phyloP scores from a whole-genome alignment of 2,888 invertebrate species.

The Pandemis corylana region DNA sequence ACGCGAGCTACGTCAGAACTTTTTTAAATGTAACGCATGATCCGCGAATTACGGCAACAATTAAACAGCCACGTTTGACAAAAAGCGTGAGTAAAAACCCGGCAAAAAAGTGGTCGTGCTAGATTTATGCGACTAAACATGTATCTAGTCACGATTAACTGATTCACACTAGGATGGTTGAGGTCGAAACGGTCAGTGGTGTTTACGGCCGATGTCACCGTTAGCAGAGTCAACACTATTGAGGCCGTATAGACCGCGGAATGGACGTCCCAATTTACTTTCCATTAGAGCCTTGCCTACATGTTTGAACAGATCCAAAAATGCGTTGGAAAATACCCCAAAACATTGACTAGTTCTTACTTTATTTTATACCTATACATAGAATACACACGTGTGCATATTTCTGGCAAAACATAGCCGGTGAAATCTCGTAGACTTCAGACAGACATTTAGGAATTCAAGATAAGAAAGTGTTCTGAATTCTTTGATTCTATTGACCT shows the following conservation, averaged over 20 bases:
- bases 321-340: background rate
- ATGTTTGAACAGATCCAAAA: constrained; percentile 10
- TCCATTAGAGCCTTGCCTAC: constrained; percentile 53
- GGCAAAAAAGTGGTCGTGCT: constrained; percentile 1
- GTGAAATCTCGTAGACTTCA: background rate
- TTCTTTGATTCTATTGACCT: background rate
- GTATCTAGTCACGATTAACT: constrained; percentile 17
- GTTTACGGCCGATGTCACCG: constrained; percentile 55
- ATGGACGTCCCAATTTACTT: constrained; percentile 66
- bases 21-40: constrained; percentile 10
- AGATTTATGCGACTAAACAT: constrained; percentile 19
- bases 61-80: constrained; percentile 22
- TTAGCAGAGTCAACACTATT: constrained; percentile 49
- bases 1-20: constrained; percentile 2
- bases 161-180: constrained; percentile 9
- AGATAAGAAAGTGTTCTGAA: background rate
- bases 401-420: background rate
- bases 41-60: constrained; percentile 20
- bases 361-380: background rate
- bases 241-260: constrained; percentile 47
- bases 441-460: background rate
- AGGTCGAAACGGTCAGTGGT: constrained; percentile 14
- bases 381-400: too few species aligned
- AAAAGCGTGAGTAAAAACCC: constrained; percentile 13
- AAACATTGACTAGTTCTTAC: background rate